These are phyloP conservation scores for Cryptus viduatorius DNA, from an alignment of 2,888 invertebrate genomes.

Conservation along the genomic window DNA sequence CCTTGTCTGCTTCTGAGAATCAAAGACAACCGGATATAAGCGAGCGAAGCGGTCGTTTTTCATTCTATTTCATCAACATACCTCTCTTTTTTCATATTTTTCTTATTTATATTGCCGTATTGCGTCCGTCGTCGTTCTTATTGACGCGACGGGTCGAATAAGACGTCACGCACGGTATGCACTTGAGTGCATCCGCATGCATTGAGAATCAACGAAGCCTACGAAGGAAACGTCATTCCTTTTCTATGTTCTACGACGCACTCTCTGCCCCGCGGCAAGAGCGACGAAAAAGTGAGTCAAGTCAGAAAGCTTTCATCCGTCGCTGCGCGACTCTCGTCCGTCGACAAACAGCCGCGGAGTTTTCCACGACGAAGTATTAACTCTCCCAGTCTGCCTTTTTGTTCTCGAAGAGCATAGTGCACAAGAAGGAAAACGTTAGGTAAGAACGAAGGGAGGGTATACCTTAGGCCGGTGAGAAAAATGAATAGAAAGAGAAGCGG, in stretches of 20 bases:
- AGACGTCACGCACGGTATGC: too few species aligned
- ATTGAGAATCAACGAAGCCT: too few species aligned
- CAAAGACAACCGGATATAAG: too few species aligned
- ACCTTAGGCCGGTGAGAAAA: not conserved
- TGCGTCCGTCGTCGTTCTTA: too few species aligned
- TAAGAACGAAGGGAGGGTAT: not conserved
- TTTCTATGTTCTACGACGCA: not conserved
- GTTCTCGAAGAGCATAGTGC: conserved; percentile 3
- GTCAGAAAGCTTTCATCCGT: conserved; percentile 14
- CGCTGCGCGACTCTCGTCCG: not conserved
- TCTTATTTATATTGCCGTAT: too few species aligned
- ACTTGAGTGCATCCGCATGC: conserved; percentile 1
- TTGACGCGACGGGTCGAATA: too few species aligned
- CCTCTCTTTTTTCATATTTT: too few species aligned
- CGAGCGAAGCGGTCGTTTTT: too few species aligned
- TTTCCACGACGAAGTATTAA: conserved; percentile 12
- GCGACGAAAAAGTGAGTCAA: not conserved
- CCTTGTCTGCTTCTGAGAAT: too few species aligned
- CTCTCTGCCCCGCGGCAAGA: not conserved
- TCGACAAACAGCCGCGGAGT: not conserved
- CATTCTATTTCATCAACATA: too few species aligned
- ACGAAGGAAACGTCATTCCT: too few species aligned
- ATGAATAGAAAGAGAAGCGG: not conserved
- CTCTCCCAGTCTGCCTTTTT: not conserved
- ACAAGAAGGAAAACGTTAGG: not conserved